Evolutionary conservation across 2,888 invertebrate genomes (phyloP), one percentile per base, ranked within the genome.

Genomic region (Zaprionus bogoriensis): DNA sequence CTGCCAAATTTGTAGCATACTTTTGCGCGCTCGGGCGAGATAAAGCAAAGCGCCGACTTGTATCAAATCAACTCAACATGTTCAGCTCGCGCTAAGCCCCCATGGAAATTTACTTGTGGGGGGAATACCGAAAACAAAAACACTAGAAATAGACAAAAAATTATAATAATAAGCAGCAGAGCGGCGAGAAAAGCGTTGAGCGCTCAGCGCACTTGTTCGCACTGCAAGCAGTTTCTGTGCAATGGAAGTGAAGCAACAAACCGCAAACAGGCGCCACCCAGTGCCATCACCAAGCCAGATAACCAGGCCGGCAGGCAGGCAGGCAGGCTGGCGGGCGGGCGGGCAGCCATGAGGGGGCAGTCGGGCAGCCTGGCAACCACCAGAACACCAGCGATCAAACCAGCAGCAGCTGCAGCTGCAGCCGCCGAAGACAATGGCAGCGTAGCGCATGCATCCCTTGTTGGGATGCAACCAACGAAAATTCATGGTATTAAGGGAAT

Each of bases 401-500:
- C 12, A 42, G 17, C 42, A 14, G 48, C 22, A 28, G 17, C 17
- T 22, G 48, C 32, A 51, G 57, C 52, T 45, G 47, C 19, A 59
- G 48, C 62, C 60, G 53, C 52, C 69, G 65, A 72, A 72, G 74
- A 74, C 72, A 72, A 74, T 69, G 55, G 39, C 57, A 57, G 65
- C 64, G 39, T 53, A 57, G 65, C 64, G 55, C 48, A 50, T 64
- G 62, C 53, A 59, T 74, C 61, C 84, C 71, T 64, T 68, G 74
- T 64, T 67, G 81, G 72, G 83, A 70, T 80, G 86, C 74, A 77
- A 68, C 73, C 81, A 68, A 83, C 80, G 81, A 83, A 81, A 86
- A 86, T 83, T 58, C 86, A 75, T 80, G 77, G 84, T 65, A 82
- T 86, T 86, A 77, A 73, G 86, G 83, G 80, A 83, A 80, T 85